A percentile compares a stretch with the other conserved stretches of the same genome.
Conservation (phyloP, 2,113 vertebrate genomes). For the zebrafish (Danio rerio) region DNA sequence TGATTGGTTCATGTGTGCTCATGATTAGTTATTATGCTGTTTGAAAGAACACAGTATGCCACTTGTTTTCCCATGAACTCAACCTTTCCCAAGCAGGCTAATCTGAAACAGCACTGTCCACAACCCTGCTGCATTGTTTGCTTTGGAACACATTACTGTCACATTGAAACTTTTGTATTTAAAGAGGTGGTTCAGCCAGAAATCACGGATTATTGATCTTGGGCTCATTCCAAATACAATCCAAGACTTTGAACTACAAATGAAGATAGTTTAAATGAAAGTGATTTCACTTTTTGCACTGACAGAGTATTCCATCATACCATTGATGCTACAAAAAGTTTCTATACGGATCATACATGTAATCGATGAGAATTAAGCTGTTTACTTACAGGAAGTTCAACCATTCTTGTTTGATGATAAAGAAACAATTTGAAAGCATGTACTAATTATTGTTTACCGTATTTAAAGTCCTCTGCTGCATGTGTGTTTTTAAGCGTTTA, state of each 20-base stretch:
- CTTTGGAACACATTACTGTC: constrained; percentile 54
- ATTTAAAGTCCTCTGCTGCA: no score
- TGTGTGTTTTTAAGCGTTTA: no score
- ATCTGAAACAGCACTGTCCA: constrained; percentile 48
- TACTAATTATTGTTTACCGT: no score
- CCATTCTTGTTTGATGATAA: no score
- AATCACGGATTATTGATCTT: neutral
- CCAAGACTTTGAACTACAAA: neutral
- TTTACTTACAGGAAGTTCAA: no score
- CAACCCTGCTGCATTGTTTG: constrained; percentile 51
- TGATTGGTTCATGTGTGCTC: neutral
- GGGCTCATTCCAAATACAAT: neutral
- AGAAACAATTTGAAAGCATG: no score
- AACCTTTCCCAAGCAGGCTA: constrained; percentile 48
- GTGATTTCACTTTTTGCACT: neutral
- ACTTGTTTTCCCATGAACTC: constrained; percentile 55
- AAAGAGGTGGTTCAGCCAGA: neutral
- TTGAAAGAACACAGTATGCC: constrained; percentile 17
- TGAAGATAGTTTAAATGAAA: neutral
- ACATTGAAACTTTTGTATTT: constrained; percentile 19
- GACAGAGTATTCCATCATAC: neutral
- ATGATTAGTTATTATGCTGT: neutral
- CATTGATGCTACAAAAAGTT: neutral
- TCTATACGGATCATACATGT: no score
- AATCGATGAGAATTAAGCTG: neutral